A percentile compares a stretch with the other conserved stretches of the same genome.
phyloP scores from a whole-genome alignment of 2,797 vertebrate genomes.

The Phataginus tricuspis region DNA sequence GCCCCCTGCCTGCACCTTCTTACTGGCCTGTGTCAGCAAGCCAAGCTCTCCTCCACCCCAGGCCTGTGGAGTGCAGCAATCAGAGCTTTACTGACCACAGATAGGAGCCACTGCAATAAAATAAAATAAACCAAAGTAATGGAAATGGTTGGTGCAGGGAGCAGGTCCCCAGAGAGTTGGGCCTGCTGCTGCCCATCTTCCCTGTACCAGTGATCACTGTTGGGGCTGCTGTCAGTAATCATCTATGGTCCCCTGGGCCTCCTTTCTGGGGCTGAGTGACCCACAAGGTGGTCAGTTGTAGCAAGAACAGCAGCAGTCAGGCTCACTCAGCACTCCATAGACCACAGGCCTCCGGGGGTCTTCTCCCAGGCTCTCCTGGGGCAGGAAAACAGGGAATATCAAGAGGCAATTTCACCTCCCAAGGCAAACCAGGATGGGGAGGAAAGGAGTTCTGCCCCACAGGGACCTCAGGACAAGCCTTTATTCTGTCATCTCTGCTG shows the following conservation, averaged over 20 bases:
- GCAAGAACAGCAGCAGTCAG: neutral
- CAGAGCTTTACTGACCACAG: constrained; percentile 46
- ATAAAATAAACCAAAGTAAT: constrained; percentile 62
- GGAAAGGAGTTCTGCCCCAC: neutral
- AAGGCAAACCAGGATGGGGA: neutral
- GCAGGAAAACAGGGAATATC: neutral
- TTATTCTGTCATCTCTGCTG: neutral
- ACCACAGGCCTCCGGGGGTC: neutral
- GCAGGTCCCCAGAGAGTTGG: neutral
- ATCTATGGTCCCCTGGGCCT: neutral
- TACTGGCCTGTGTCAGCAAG: neutral
- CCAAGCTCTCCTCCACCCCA: neutral
- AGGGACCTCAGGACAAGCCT: neutral
- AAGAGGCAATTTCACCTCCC: neutral
- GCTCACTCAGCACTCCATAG: neutral
- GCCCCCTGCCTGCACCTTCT: neutral
- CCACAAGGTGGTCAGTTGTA: neutral
- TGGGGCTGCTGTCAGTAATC: neutral
- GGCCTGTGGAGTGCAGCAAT: constrained; percentile 35
- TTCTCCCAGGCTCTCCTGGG: neutral
- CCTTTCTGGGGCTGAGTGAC: constrained; percentile 31
- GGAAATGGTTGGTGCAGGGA: constrained; percentile 25
- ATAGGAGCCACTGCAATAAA: constrained; percentile 33
- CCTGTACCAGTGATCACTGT: neutral
- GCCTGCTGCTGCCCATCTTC: neutral